A percentile compares a stretch with the other conserved stretches of the same genome.
These are phyloP conservation scores for Siderastrea siderea DNA, from an alignment of 92 coral and sea anemone genomes.

Conservation along the genomic window DNA sequence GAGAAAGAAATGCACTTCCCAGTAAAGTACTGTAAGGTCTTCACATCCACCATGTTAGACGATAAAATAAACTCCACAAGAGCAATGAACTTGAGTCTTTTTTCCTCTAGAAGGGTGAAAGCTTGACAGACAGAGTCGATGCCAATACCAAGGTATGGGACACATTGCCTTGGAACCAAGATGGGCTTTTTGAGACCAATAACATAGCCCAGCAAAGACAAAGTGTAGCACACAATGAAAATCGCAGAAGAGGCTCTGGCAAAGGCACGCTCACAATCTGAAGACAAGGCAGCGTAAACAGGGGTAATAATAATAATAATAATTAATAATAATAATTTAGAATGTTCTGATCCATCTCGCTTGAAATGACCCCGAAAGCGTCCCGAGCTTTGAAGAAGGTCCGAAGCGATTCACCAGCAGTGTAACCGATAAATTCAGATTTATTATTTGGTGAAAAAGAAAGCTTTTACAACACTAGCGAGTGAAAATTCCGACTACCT, in stretches of 20 bases:
- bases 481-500: no score
- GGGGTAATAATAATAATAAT: no score
- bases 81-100: not conserved
- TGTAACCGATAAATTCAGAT: no score
- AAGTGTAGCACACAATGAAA: conserved; percentile 3
- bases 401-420: no score
- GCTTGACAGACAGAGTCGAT: conserved; percentile 14
- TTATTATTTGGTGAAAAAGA: no score
- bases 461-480: no score
- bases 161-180: not conserved
- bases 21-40: conserved; percentile 7
- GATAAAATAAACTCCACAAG: not conserved
- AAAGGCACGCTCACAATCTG: not conserved
- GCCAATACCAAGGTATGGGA: conserved; percentile 1
- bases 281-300: not conserved
- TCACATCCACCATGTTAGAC: not conserved
- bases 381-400: no score
- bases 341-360: no score
- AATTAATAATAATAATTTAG: no score
- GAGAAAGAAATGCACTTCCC: conserved; percentile 32
- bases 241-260: conserved; percentile 16
- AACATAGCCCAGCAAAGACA: conserved; percentile 6
- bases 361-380: no score
- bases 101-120: not conserved
- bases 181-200: conserved; percentile 12